phyloP scores from a whole-genome alignment of 2,888 invertebrate species.

The Lacanobia oleracea region DNA sequence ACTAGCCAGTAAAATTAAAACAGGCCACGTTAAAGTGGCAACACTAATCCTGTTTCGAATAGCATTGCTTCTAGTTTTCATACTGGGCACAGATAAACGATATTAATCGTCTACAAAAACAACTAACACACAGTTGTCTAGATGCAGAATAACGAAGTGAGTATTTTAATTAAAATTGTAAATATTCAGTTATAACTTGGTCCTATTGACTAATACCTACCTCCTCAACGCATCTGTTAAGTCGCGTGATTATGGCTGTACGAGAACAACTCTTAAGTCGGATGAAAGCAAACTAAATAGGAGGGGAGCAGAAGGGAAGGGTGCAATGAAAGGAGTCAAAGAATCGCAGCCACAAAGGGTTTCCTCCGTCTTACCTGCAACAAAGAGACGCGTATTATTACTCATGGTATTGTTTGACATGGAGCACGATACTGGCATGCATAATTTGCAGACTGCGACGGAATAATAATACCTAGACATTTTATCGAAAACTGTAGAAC shows the following conservation, averaged over 20 bases:
- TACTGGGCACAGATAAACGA: conserved; percentile 19
- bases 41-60: conserved; percentile 14
- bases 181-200: neutral
- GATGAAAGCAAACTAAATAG: conserved; percentile 65
- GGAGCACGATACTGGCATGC: conserved; percentile 60
- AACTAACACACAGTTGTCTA: conserved; percentile 15
- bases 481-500: conserved; percentile 36
- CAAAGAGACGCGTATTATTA: conserved; percentile 78
- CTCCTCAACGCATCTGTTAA: conserved; percentile 50
- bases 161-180: conserved; percentile 15
- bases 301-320: conserved; percentile 59
- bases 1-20: too few species aligned
- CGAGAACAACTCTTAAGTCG: conserved; percentile 43
- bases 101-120: neutral
- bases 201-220: neutral
- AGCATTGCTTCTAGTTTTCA: conserved; percentile 33
- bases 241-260: conserved; percentile 33
- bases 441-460: conserved; percentile 56
- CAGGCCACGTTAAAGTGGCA: neutral
- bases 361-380: conserved; percentile 84
- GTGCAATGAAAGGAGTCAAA: conserved; percentile 63
- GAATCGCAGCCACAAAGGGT: conserved; percentile 71
- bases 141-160: neutral
- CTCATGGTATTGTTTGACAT: conserved; percentile 66
- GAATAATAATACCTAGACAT: conserved; percentile 56